Evolutionary conservation across 2,797 vertebrate genomes (phyloP).

Genomic region (Erpetoichthys calabaricus): DNA sequence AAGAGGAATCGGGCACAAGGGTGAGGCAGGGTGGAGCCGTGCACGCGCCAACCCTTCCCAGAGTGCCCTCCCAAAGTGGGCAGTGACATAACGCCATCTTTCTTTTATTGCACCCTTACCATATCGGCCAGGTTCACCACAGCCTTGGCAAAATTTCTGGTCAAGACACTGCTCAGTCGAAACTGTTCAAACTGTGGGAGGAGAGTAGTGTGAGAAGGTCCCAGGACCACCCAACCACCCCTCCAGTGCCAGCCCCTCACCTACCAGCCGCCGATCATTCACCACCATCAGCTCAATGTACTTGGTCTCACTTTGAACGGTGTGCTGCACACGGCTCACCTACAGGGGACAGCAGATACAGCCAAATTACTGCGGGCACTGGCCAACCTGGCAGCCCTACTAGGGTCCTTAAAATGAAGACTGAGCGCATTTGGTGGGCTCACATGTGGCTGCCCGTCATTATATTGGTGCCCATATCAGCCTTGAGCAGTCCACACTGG

Average conservation of each 20-base stretch:
- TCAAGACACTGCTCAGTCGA: conserved; percentile 68
- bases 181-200: conserved; percentile 65
- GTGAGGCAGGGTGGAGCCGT: background rate
- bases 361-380: no score
- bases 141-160: conserved; percentile 87
- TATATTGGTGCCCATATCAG: no score
- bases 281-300: conserved; percentile 89
- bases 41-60: no score
- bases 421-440: no score
- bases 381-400: no score
- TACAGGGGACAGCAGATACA: conserved; percentile 26
- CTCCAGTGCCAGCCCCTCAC: conserved; percentile 9
- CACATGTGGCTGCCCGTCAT: no score
- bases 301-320: conserved; percentile 88
- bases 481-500: no score
- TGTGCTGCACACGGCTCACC: conserved; percentile 70
- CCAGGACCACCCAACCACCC: background rate
- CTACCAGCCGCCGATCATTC: conserved; percentile 82
- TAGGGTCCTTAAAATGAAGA: no score
- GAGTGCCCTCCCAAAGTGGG: no score
- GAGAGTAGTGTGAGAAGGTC: background rate
- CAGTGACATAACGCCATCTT: no score
- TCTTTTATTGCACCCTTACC: conserved; percentile 40
- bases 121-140: conserved; percentile 85
- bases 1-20: background rate